Conservation (phyloP, 1,140 invertebrate genomes). For the Philotrypesis tridentata region DNA sequence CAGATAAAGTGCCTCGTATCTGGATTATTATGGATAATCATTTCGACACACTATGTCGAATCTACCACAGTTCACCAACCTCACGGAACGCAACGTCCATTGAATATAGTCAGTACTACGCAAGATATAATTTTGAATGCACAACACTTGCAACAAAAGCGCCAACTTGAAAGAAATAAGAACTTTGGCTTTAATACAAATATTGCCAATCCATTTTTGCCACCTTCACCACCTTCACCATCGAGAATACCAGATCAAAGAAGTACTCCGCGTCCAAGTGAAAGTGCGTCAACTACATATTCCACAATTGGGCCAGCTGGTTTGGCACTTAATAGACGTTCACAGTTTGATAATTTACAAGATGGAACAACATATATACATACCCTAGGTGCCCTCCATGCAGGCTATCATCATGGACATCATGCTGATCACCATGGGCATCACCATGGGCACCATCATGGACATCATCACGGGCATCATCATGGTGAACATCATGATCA, state of each 20-base stretch:
- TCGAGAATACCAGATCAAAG: neutral
- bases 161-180: neutral
- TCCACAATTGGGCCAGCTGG: neutral
- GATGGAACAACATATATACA: neutral
- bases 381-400: neutral
- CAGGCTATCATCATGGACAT: slow-evolving; percentile 7
- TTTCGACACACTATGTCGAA: slow-evolving; percentile 22
- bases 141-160: slow-evolving; percentile 17
- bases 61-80: slow-evolving; percentile 14
- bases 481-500: slow-evolving; percentile 14
- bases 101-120: slow-evolving; percentile 6
- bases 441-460: too few species aligned
- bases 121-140: slow-evolving; percentile 16
- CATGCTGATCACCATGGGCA: slow-evolving; percentile 15
- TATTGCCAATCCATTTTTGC: neutral
- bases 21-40: slow-evolving; percentile 31
- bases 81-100: neutral
- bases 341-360: slow-evolving; percentile 25
- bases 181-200: slow-evolving; percentile 14
- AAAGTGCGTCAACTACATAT: neutral
- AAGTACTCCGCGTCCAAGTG: neutral
- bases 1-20: slow-evolving; percentile 41
- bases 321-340: neutral
- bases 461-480: slow-evolving; percentile 6
- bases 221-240: neutral